phyloP scores from a whole-genome alignment of 2,797 vertebrate genomes.

The Enteromius fasciolatus region DNA sequence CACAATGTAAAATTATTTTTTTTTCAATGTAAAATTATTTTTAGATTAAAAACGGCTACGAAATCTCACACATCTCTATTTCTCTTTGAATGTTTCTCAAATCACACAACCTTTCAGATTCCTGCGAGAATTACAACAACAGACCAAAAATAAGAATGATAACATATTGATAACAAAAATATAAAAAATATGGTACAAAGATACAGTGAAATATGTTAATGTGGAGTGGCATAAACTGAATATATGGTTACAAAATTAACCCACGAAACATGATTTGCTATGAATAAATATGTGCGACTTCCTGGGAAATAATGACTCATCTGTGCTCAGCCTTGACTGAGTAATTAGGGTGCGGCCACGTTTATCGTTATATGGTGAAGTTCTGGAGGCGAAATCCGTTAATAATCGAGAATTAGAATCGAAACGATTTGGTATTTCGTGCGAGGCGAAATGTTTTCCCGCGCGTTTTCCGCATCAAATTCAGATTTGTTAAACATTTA shows the following conservation, averaged over 20 bases:
- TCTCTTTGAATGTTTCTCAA: background rate
- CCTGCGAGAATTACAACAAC: background rate
- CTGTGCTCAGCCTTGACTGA: background rate
- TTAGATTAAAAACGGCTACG: background rate
- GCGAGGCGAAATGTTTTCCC: background rate
- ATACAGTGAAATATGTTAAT: background rate
- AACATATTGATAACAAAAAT: background rate
- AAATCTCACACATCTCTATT: background rate
- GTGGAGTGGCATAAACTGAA: background rate
- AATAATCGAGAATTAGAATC: background rate
- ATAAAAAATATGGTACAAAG: background rate
- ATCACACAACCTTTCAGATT: background rate
- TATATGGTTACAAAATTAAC: conserved; percentile 1
- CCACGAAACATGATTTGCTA: background rate
- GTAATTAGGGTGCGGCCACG: background rate
- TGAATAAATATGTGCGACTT: background rate
- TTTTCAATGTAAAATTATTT: no score
- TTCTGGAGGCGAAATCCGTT: background rate
- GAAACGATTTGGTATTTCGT: background rate
- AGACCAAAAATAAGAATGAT: background rate
- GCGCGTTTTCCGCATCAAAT: rapidly evolving
- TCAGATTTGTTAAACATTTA: background rate
- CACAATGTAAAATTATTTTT: no score
- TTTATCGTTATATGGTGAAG: background rate
- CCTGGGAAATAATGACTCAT: background rate